These are phyloP conservation scores for Euphonia xanthogaster DNA, from an alignment of 2,797 vertebrate genomes.

Conservation along the genomic window DNA sequence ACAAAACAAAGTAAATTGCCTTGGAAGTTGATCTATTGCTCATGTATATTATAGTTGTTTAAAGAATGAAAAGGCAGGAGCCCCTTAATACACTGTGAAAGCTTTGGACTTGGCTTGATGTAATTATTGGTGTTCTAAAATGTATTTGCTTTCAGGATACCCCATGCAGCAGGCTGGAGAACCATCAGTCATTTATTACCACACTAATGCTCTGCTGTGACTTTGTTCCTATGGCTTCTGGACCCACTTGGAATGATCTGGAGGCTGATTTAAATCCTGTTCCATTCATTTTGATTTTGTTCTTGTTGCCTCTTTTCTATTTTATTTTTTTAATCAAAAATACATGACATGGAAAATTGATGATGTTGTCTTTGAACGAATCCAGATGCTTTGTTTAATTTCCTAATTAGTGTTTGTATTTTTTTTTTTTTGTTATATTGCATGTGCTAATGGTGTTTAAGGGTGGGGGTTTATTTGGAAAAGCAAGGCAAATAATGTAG, in stretches of 20 bases:
- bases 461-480: conserved; percentile 53
- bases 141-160: conserved; percentile 25
- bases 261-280: conserved; percentile 4
- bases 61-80: conserved; percentile 39
- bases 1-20: neutral
- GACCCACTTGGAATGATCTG: neutral
- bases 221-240: neutral
- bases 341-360: neutral
- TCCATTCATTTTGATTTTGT: neutral
- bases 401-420: neutral
- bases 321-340: conserved; percentile 5
- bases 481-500: conserved; percentile 71
- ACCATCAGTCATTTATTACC: neutral
- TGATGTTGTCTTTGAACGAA: conserved; percentile 17
- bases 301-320: neutral
- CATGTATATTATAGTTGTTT: neutral
- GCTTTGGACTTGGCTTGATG: conserved; percentile 1
- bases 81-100: neutral
- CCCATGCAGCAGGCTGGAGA: neutral
- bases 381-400: conserved; percentile 32
- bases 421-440: neutral
- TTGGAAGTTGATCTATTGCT: conserved; percentile 7
- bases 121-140: conserved; percentile 48
- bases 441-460: conserved; percentile 52
- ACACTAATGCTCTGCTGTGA: neutral